Base-by-base conservation (phyloP, 2,113 vertebrate species). In the Paraplagusia blochii region DNA sequence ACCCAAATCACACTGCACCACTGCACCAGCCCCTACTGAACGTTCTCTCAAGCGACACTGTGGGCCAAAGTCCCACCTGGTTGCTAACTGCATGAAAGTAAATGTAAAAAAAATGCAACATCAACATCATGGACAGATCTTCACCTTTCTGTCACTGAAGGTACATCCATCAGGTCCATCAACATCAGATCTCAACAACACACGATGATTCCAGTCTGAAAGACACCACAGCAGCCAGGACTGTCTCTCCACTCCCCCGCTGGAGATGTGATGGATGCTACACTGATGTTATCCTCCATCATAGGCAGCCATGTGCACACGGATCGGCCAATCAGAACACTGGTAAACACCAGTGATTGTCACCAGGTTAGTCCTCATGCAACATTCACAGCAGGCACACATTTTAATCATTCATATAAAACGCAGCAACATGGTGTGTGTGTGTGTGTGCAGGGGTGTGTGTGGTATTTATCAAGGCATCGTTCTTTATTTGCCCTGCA, bases 321-420 rank as follows among this genome's bases (percentile, higher is more conserved):
- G 33, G 69, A 72, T 56, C 66, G 68, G 68, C 69, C 76, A 77
- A 61, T 76, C 51, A 11, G 14, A 43, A 79, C 58, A 67, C 73
- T 63, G 76, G 64, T 60, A 73, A 80, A 66, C 56, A 71, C 63
- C 61, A 63, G 63, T 44, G 63, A 70, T 40, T 13, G 11, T 77
- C 68, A 59, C n/a, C 63, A 83, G 78, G 73, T 77, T 83, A 70
- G 42, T 42, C 48, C 48, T 72, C 68, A 80, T 85, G 38, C 80
- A 84, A 84, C 47, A 80, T 81, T 83, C 44, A 88, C 48, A 55
- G 29, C 9, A 65, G 65, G 64, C 80, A 83, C 74, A 81, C 58
- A 76, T 84, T 86, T 85, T 69, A 86, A 79, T 86, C 59, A 76
- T 82, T 86, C 44, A 85, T 74, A 73, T 47, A n/a, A 75, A 58